Evolutionary conservation across 2,797 vertebrate species (phyloP).

Genomic region (Poeciliopsis paucimaculata): DNA sequence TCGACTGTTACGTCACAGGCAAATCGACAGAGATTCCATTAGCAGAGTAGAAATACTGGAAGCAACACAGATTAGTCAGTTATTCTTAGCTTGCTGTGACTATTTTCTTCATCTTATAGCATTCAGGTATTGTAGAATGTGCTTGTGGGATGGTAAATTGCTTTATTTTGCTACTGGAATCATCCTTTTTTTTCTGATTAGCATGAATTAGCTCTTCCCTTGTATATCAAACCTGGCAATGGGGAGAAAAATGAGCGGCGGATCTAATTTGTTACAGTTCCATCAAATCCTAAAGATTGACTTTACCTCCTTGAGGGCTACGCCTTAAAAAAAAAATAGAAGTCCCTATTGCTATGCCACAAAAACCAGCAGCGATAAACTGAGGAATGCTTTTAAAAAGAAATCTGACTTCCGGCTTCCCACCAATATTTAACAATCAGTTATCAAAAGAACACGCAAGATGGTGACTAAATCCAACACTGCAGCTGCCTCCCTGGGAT

Average conservation of each 20-base stretch:
- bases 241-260: neutral
- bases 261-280: neutral
- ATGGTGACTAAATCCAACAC: slow-evolving; percentile 10
- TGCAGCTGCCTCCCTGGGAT: neutral
- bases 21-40: neutral
- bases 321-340: neutral
- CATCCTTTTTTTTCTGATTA: neutral
- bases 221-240: no score
- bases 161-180: neutral
- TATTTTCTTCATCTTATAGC: neutral
- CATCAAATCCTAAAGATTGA: neutral
- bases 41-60: neutral
- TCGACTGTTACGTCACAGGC: neutral
- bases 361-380: neutral
- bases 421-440: neutral
- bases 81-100: neutral
- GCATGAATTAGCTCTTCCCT: neutral
- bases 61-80: neutral
- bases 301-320: neutral
- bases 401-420: neutral
- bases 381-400: neutral
- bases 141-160: neutral
- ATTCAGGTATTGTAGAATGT: neutral
- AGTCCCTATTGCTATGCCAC: neutral
- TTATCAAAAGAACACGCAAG: neutral